Conservation (phyloP, 64 coral and sea anemone species). For the Orbicella faveolata region DNA sequence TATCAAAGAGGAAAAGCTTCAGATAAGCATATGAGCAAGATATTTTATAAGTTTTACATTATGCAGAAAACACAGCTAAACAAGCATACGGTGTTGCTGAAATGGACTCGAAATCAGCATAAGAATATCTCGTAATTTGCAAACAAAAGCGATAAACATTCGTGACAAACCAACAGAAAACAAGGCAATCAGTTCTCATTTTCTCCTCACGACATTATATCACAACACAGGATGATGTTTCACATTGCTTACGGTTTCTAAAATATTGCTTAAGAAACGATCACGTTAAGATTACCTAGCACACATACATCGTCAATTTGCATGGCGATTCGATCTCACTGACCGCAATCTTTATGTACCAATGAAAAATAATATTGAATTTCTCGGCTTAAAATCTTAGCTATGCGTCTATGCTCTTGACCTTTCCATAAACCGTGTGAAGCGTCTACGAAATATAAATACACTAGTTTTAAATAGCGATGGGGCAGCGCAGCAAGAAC, state of each 20-base stretch:
- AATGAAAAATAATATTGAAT: not conserved
- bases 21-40: constrained; percentile 5
- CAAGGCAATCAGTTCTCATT: not conserved
- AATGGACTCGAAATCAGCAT: not conserved
- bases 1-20: not conserved
- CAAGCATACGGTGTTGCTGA: not conserved
- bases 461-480: not conserved
- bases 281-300: too few relatives aligned
- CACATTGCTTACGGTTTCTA: too few relatives aligned
- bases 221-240: not conserved
- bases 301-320: too few relatives aligned
- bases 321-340: not conserved
- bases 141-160: constrained; percentile 28
- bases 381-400: not conserved
- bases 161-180: constrained; percentile 18
- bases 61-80: not conserved
- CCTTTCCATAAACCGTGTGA: not conserved
- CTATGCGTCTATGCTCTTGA: constrained; percentile 8
- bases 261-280: too few relatives aligned
- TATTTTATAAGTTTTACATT: not conserved
- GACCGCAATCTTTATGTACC: not conserved
- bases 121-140: not conserved
- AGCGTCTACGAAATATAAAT: not conserved
- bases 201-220: constrained; percentile 12
- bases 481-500: not conserved